A percentile compares a stretch with the other conserved stretches of the same genome.
Conservation (phyloP, 2,113 vertebrate species). For the Tamias sibiricus region DNA sequence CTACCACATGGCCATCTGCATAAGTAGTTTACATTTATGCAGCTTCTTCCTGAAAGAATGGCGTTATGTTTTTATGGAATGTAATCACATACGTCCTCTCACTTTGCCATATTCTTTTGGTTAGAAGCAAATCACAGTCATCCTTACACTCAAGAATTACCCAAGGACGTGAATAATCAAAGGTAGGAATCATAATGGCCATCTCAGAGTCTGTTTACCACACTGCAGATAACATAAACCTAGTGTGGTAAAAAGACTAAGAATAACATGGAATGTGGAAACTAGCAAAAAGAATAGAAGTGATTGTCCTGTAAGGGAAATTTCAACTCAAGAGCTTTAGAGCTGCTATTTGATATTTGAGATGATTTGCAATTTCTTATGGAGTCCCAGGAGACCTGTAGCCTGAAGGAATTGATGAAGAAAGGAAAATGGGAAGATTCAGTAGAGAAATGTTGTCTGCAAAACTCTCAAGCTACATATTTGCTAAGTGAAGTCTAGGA, state of each 20-base stretch:
- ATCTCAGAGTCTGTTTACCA: background rate
- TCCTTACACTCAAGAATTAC: background rate
- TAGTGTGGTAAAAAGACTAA: background rate
- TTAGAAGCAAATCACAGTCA: conserved; percentile 25
- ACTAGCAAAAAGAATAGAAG: background rate
- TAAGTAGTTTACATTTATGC: background rate
- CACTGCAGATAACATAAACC: background rate
- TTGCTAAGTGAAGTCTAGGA: background rate
- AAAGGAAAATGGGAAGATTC: conserved; percentile 17
- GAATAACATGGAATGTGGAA: conserved; percentile 9
- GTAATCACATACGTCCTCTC: background rate
- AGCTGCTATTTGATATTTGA: background rate
- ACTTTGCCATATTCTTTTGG: conserved; percentile 17
- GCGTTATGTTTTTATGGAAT: background rate
- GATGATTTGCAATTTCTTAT: background rate
- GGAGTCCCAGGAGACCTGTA: background rate
- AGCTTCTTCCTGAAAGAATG: conserved; percentile 15
- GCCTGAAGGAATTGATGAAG: background rate
- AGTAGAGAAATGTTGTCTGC: conserved; percentile 10
- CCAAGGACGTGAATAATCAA: background rate
- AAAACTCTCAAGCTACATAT: conserved; percentile 18
- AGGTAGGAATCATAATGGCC: background rate
- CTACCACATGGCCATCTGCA: background rate
- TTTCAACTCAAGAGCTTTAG: background rate
- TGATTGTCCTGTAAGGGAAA: background rate